Percentiles rank a stretch among this genome's conserved stretches.
Conservation (phyloP, 2,113 vertebrate genomes). For the Conger conger region DNA sequence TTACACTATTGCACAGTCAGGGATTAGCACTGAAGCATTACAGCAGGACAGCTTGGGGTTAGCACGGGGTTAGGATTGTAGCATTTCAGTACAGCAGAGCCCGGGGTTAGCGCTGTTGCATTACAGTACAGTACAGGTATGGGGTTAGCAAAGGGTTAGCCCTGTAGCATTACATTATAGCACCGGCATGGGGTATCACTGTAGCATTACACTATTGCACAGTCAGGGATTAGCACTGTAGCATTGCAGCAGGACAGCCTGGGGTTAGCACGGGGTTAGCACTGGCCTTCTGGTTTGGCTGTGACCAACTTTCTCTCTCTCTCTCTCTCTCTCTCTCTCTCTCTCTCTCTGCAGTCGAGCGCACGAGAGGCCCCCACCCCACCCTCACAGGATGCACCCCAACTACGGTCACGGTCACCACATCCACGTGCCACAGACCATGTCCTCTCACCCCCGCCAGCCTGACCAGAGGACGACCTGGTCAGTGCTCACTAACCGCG, state of each 20-base stretch:
- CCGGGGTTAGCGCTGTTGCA: too few species aligned
- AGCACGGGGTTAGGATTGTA: too few species aligned
- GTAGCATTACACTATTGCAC: neutral
- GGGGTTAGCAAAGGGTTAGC: too few species aligned
- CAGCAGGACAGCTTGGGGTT: neutral
- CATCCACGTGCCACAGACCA: conserved; percentile 98
- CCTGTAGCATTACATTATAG: too few species aligned
- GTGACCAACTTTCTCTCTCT: neutral
- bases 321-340: neutral
- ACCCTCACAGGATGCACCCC: conserved; percentile 98
- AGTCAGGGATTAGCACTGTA: too few species aligned
- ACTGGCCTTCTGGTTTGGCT: neutral
- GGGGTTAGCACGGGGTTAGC: too few species aligned
- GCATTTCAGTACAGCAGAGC: too few species aligned
- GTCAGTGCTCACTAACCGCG: conserved; percentile 67
- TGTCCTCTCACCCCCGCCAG: conserved; percentile 97
- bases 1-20: too few species aligned
- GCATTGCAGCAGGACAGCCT: too few species aligned
- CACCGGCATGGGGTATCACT: too few species aligned
- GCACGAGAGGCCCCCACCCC: conserved; percentile 94
- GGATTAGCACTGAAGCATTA: too few species aligned
- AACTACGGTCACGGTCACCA: conserved; percentile 98
- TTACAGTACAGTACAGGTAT: neutral
- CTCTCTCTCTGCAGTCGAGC: conserved; percentile 74
- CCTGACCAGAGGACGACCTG: conserved; percentile 92